These are phyloP conservation scores for Coptotermes formosanus DNA, from an alignment of 1,140 invertebrate genomes.

Conservation along the genomic window DNA sequence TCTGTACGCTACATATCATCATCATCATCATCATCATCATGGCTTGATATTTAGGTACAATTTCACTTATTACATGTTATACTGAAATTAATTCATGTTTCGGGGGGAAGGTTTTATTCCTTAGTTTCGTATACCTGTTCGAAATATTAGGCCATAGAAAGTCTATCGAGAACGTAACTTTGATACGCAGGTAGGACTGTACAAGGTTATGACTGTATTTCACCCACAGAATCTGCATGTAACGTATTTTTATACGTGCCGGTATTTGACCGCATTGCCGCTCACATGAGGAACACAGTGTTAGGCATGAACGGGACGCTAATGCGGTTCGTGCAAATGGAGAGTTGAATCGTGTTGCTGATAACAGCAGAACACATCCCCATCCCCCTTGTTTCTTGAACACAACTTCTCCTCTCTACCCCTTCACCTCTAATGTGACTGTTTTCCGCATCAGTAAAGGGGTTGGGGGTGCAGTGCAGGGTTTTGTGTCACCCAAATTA, in stretches of 20 bases:
- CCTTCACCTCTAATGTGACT: not conserved
- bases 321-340: not conserved
- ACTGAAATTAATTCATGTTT: no score
- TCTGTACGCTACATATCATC: no score
- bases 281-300: not conserved
- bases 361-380: not conserved
- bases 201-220: not conserved
- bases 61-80: no score
- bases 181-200: no score
- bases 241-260: not conserved
- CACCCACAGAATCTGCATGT: not conserved
- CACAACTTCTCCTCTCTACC: not conserved
- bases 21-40: no score
- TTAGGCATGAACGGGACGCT: not conserved
- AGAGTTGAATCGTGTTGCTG: not conserved
- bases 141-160: no score
- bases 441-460: not conserved
- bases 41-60: no score
- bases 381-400: not conserved
- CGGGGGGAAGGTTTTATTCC: no score
- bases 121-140: no score
- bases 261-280: not conserved
- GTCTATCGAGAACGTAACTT: no score
- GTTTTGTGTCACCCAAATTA: not conserved
- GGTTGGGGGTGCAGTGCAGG: not conserved